These are phyloP conservation scores for Oscheius sp. DNA, from an alignment of 2,888 invertebrate species.

Conservation along the genomic window DNA sequence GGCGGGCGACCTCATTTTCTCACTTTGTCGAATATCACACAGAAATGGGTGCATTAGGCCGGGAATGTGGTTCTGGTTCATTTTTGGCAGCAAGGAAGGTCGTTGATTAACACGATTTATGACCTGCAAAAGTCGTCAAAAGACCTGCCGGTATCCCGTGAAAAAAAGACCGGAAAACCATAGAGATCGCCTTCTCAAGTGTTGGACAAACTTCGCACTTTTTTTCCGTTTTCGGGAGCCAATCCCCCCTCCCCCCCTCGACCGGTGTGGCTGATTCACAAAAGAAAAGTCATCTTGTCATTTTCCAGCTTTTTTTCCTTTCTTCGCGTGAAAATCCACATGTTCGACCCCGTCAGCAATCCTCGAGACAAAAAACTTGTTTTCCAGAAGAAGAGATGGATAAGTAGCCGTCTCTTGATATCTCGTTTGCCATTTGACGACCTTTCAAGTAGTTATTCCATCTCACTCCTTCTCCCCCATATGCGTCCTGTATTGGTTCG, in stretches of 20 bases:
- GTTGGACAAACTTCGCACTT: background rate
- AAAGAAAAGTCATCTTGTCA: background rate
- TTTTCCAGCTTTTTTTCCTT: background rate
- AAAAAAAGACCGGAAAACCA: no score
- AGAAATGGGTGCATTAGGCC: no score
- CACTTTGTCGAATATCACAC: no score
- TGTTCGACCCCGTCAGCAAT: background rate
- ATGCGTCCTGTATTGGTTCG: conserved; percentile 6
- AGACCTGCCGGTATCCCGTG: no score
- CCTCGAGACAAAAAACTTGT: conserved; percentile 8
- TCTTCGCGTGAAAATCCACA: background rate
- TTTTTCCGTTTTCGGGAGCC: no score
- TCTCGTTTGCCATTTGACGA: no score
- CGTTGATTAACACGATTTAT: no score
- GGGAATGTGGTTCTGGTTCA: no score
- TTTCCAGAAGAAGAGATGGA: background rate
- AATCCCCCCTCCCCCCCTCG: background rate
- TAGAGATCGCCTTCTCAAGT: no score
- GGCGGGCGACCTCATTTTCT: no score
- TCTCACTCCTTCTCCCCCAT: background rate
- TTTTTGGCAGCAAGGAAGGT: no score
- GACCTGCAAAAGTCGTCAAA: no score
- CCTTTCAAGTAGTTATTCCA: background rate
- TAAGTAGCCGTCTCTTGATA: background rate
- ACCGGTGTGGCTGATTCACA: background rate